Evolutionary conservation across 2,888 invertebrate genomes (phyloP).

Genomic region (Leptopilina drosophilae): DNA sequence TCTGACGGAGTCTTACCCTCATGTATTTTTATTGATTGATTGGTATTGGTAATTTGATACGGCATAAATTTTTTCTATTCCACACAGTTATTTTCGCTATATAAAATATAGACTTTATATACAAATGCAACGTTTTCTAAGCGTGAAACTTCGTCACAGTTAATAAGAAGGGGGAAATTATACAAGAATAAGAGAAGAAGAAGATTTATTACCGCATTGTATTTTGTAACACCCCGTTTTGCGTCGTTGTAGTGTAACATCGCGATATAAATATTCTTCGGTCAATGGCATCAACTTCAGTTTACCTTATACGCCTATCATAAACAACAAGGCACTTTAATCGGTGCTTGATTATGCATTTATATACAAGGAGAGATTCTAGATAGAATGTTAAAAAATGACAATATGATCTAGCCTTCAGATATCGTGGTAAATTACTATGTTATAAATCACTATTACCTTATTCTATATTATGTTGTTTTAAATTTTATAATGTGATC

Average conservation of each 20-base stretch:
- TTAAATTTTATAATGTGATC: too few species aligned
- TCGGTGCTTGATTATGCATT: conserved; percentile 11
- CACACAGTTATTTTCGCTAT: not conserved
- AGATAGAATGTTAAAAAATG: not conserved
- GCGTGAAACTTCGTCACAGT: conserved; percentile 18
- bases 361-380: conserved; percentile 3
- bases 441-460: not conserved
- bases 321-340: conserved; percentile 15
- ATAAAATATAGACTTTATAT: too few species aligned
- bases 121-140: not conserved
- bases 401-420: conserved; percentile 15
- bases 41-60: too few species aligned
- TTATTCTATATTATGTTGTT: not conserved
- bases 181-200: conserved; percentile 19
- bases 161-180: conserved; percentile 7
- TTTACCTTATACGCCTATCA: conserved; percentile 12
- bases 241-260: not conserved
- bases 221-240: conserved; percentile 34
- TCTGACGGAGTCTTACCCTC: too few species aligned
- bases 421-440: not conserved
- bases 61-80: not conserved
- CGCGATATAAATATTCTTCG: conserved; percentile 1
- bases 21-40: too few species aligned
- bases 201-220: conserved; percentile 33
- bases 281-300: conserved; percentile 10